phyloP scores from a whole-genome alignment of 2,888 invertebrate genomes.

The Odontocolon sp. region DNA sequence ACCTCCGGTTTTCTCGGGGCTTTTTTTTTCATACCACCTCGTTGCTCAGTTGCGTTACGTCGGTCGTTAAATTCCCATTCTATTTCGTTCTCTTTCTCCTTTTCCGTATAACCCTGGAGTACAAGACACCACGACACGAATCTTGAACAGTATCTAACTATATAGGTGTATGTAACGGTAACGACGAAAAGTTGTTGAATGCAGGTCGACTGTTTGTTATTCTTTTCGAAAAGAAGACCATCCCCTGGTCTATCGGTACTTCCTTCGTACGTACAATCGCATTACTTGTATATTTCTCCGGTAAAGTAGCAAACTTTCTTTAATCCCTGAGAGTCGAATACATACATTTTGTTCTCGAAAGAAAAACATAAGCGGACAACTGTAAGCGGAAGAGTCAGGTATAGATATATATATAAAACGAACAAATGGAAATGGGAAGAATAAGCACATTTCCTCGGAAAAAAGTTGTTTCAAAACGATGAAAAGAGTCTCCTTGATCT shows the following conservation, averaged over 20 bases:
- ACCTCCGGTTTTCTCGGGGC: not conserved
- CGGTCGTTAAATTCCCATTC: slow-evolving; percentile 36
- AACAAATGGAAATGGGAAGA: not conserved
- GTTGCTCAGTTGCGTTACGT: slow-evolving; percentile 23
- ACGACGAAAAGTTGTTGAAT: slow-evolving; percentile 61
- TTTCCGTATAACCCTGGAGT: not conserved
- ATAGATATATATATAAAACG: not conserved
- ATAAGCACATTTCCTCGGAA: slow-evolving; percentile 18
- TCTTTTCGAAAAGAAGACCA: slow-evolving; percentile 44
- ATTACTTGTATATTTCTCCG: slow-evolving; percentile 55
- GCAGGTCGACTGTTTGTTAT: slow-evolving; percentile 61
- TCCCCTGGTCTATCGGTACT: slow-evolving; percentile 14
- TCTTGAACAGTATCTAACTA: not conserved
- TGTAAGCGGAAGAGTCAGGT: slow-evolving; percentile 9
- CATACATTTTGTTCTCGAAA: slow-evolving; percentile 47
- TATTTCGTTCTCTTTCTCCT: not conserved
- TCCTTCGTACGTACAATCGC: slow-evolving; percentile 51
- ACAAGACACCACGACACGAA: slow-evolving; percentile 17
- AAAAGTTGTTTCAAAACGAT: slow-evolving; percentile 33
- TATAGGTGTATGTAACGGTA: slow-evolving; percentile 47
- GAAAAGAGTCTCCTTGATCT: slow-evolving; percentile 51
- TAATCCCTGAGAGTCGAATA: slow-evolving; percentile 52
- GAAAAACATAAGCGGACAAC: slow-evolving; percentile 9
- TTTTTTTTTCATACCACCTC: slow-evolving; percentile 5
- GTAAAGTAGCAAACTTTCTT: slow-evolving; percentile 58